Base-by-base conservation (phyloP, 2,797 vertebrate species). In the Orestias chungarensis region DNA sequence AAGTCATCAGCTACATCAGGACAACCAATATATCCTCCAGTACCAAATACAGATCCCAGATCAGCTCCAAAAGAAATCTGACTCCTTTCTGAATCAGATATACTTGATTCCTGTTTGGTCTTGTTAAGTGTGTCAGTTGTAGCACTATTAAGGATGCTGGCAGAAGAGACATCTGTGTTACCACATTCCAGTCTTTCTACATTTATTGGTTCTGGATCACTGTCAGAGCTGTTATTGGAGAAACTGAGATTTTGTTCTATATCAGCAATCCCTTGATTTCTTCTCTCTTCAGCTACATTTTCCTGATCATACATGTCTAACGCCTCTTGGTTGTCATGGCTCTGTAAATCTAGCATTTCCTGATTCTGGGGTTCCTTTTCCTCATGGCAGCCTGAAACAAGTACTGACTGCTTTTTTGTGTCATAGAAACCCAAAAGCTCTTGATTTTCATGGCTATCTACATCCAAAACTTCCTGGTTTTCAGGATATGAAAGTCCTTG, bases 1-100 rank as follows among this genome's bases (percentile, higher is more conserved):
- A 93, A 79, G 61, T 93, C 91, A 8, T 92, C 92, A 12, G 92
- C 91, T 10, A 92, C 91, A 71, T 93, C 93, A 10, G 88, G 84
- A 85, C 91, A 91, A 9, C 81, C 80, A 0, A 93, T 71, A 66
- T 93, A 93, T 67, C 91, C 92, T 64, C 91, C 91, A 25, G 81
- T 82, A 44, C 84, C 80, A 62, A 93, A 93, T 54, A 91, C 90
- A 14, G 83, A 86, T 7, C 84, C 84, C 12, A 91, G 83, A 57
- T 93, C 90, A 6, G 72, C 85, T 46, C 88, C 88, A 46, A 90
- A 72, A 27, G 87, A 40, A 70, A 33, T 66, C 10, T 71, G 78
- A 29, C 64, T 46, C 40, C 44, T 61, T 3, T 73, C 50, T 23
- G 68, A n/a, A 54, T 70, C 76, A 40, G 74, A 76, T 2, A 61